Evolutionary conservation across 2,888 invertebrate genomes (phyloP).

Genomic region (Dinocampus coccinellae): DNA sequence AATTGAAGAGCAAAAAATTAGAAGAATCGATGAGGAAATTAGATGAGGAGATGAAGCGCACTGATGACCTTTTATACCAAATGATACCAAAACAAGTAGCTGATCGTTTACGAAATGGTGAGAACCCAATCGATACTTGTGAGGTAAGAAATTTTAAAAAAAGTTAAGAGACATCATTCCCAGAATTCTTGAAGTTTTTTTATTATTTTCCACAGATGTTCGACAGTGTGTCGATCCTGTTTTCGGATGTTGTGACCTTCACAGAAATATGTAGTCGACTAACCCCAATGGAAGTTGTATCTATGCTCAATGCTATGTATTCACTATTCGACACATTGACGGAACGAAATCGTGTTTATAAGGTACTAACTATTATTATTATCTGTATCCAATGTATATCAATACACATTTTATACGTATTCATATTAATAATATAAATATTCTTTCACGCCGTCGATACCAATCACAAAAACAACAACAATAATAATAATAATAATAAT

Average conservation of each 20-base stretch:
- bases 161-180: neutral
- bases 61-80: slow-evolving; percentile 95
- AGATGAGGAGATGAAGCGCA: slow-evolving; percentile 95
- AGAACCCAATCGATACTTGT: slow-evolving; percentile 95
- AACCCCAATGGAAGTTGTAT: slow-evolving; percentile 97
- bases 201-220: slow-evolving; percentile 81
- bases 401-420: neutral
- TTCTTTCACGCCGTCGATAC: neutral
- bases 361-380: slow-evolving; percentile 73
- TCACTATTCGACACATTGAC: slow-evolving; percentile 96
- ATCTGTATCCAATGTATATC: neutral
- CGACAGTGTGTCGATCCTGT: slow-evolving; percentile 94
- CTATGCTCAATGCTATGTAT: slow-evolving; percentile 97
- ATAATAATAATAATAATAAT: neutral
- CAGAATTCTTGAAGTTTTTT: neutral
- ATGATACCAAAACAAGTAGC: slow-evolving; percentile 99
- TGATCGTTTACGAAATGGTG: slow-evolving; percentile 92
- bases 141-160: slow-evolving; percentile 76
- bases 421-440: too few relatives aligned
- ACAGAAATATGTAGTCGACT: slow-evolving; percentile 97
- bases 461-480: neutral
- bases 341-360: slow-evolving; percentile 93
- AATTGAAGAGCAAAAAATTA: slow-evolving; percentile 94
- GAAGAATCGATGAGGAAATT: slow-evolving; percentile 97
- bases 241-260: slow-evolving; percentile 98